Evolutionary conservation across 2,113 vertebrate species (phyloP).

Genomic region (Cisticola juncidis): DNA sequence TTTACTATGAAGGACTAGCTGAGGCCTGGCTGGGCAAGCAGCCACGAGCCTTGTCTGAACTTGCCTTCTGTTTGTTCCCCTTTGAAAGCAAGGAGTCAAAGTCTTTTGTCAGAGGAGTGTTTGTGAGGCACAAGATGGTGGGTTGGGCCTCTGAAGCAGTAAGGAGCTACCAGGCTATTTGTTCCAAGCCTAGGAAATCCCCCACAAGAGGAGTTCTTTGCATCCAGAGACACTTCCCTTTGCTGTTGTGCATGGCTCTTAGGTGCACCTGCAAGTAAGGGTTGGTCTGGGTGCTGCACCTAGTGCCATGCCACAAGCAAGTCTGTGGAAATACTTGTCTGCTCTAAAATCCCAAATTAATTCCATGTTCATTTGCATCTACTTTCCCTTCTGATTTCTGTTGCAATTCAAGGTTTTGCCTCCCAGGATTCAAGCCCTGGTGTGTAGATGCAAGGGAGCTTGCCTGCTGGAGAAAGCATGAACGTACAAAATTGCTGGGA

Average conservation of each 20-base stretch:
- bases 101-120: slow-evolving; percentile 48
- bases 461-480: neutral
- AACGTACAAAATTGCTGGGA: neutral
- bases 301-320: neutral
- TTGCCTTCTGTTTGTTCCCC: slow-evolving; percentile 59
- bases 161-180: slow-evolving; percentile 1
- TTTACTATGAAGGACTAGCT: slow-evolving; percentile 67
- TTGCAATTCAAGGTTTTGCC: slow-evolving; percentile 17
- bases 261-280: neutral
- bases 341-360: neutral
- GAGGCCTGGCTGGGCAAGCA: slow-evolving; percentile 60
- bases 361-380: neutral
- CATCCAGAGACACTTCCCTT: neutral
- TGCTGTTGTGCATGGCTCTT: neutral
- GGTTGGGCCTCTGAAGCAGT: neutral
- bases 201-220: neutral
- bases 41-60: slow-evolving; percentile 61
- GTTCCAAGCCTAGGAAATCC: slow-evolving; percentile 36
- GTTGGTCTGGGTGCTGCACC: neutral
- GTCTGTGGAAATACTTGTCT: neutral
- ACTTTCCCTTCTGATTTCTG: slow-evolving; percentile 49
- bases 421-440: neutral
- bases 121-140: slow-evolving; percentile 33
- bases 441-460: neutral
- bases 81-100: slow-evolving; percentile 54